Conservation (phyloP, 2,888 invertebrate species). For the Glyphotaelius pellucidus region DNA sequence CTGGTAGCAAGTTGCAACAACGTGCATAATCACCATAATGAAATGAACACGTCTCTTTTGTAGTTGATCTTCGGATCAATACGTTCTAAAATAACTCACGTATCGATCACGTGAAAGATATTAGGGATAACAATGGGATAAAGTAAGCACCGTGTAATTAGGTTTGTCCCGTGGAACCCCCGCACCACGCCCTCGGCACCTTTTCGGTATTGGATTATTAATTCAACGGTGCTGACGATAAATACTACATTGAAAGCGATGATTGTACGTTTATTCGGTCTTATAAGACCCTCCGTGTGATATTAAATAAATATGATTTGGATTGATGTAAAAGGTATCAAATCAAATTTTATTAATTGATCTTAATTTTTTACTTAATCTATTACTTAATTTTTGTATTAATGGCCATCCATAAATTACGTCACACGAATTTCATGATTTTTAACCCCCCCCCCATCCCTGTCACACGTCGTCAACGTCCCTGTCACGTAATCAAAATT, state of each 20-base stretch:
- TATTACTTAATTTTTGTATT: no score
- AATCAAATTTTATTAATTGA: no score
- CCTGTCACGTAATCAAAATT: no score
- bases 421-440: no score
- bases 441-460: no score
- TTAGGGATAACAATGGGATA: constrained; percentile 49
- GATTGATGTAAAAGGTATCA: constrained; percentile 40
- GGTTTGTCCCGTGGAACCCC: constrained; percentile 48
- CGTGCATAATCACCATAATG: not conserved
- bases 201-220: constrained; percentile 59
- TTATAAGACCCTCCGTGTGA: constrained; percentile 56
- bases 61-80: constrained; percentile 22
- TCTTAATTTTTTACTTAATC: no score
- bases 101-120: constrained; percentile 41
- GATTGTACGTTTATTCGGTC: constrained; percentile 60
- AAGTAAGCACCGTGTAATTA: constrained; percentile 50
- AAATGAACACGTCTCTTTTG: constrained; percentile 14
- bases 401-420: no score
- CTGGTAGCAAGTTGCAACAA: not conserved
- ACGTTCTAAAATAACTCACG: constrained; percentile 17
- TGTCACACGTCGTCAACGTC: no score
- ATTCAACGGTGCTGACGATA: constrained; percentile 62
- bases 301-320: constrained; percentile 61
- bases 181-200: constrained; percentile 32
- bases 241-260: constrained; percentile 63